Conservation (phyloP, 2,113 vertebrate species). For the Sylvia atricapilla region DNA sequence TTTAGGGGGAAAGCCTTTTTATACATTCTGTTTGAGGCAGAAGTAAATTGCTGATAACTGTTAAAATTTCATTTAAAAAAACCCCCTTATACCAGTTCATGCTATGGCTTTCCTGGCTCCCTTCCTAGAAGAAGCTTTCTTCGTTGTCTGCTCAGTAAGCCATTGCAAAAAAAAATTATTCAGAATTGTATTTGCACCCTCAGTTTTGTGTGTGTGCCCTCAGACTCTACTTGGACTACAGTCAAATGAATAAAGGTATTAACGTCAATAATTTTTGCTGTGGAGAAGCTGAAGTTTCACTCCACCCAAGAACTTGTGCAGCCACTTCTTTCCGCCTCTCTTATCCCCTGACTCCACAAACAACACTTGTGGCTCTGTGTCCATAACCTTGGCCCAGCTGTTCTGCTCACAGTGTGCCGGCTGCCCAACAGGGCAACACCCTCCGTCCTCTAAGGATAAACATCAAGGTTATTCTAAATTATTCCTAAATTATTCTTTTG, state of each 20-base stretch:
- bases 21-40: not conserved
- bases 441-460: not conserved
- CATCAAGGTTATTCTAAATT: not conserved
- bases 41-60: not conserved
- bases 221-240: not conserved
- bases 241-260: not conserved
- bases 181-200: not conserved
- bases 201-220: not conserved
- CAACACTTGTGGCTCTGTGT: not conserved
- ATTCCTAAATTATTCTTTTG: not conserved
- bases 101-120: not conserved
- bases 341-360: not conserved
- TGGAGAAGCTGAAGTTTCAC: not conserved
- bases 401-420: not conserved
- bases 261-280: not conserved
- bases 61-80: not conserved
- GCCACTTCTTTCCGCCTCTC: not conserved
- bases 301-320: not conserved
- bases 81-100: rapidly evolving
- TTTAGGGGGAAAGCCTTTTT: not conserved
- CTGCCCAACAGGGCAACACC: not conserved
- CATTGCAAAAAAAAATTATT: not conserved
- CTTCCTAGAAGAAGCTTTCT: not conserved
- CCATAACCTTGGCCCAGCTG: not conserved
- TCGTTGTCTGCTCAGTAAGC: too few species aligned